Conservation (phyloP, 2,113 vertebrate genomes). For the Propithecus coquereli region DNA sequence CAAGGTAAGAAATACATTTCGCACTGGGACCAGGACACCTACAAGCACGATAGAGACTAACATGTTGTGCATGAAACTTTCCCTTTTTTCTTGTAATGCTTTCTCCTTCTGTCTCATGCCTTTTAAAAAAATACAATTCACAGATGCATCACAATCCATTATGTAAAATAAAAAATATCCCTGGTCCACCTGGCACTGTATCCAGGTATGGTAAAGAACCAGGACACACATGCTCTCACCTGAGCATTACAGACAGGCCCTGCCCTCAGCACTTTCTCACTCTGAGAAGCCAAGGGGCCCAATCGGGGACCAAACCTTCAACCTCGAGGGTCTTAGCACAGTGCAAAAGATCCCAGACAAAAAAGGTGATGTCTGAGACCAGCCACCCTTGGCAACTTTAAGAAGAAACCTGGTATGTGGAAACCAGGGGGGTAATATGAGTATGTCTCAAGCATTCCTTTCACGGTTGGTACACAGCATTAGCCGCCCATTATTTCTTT, state of each 20-base stretch:
- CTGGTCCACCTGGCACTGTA: neutral
- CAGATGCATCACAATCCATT: neutral
- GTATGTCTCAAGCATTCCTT: neutral
- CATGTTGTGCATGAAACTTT: neutral
- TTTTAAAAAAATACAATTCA: neutral
- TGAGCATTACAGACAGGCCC: neutral
- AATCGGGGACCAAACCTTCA: neutral
- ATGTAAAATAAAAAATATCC: neutral
- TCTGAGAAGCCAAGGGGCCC: neutral
- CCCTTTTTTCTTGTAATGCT: neutral
- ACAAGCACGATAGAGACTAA: neutral
- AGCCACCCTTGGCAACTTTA: neutral
- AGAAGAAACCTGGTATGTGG: neutral
- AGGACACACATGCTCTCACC: neutral
- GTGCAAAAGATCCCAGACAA: neutral
- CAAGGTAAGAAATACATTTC: neutral
- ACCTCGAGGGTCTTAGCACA: accelerated
- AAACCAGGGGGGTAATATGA: neutral
- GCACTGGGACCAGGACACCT: neutral
- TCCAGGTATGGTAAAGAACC: neutral
- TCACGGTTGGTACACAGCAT: neutral
- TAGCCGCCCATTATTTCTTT: neutral
- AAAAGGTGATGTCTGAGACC: neutral
- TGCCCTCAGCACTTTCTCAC: neutral
- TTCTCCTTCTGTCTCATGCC: neutral